phyloP scores from a whole-genome alignment of 2,888 invertebrate species.

The Troides aeacus region DNA sequence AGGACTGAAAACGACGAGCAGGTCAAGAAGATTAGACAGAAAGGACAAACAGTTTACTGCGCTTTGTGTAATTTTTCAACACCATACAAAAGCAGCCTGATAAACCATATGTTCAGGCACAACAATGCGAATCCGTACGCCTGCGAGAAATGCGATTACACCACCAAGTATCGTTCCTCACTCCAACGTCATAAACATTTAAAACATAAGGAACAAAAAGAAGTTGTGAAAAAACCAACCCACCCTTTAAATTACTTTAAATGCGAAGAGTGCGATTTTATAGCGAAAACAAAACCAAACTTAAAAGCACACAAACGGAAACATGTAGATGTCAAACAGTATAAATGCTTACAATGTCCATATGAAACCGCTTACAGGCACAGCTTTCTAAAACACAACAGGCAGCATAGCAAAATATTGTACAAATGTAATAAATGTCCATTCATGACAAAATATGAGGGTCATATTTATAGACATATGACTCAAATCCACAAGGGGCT shows the following conservation, averaged over 20 bases:
- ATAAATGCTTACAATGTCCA: slow-evolving; percentile 42
- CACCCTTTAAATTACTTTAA: slow-evolving; percentile 31
- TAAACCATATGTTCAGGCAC: slow-evolving; percentile 49
- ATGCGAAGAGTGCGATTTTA: slow-evolving; percentile 44
- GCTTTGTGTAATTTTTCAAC: slow-evolving; percentile 53
- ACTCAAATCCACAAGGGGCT: slow-evolving; percentile 59
- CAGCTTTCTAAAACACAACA: slow-evolving; percentile 39
- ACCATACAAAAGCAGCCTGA: slow-evolving; percentile 49
- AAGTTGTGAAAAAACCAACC: slow-evolving; percentile 25
- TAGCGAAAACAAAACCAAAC: slow-evolving; percentile 42
- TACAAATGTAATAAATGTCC: slow-evolving; percentile 59
- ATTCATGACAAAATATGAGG: slow-evolving; percentile 54
- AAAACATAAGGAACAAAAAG: slow-evolving; percentile 43
- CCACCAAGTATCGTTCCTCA: slow-evolving; percentile 51
- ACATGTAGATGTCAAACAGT: slow-evolving; percentile 43
- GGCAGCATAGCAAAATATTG: slow-evolving; percentile 37
- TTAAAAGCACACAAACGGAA: slow-evolving; percentile 48
- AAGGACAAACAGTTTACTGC: slow-evolving; percentile 39
- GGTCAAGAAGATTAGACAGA: slow-evolving; percentile 23
- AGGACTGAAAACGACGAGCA: slow-evolving; percentile 19
- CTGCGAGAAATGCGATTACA: slow-evolving; percentile 50
- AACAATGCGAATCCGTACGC: slow-evolving; percentile 42
- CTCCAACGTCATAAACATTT: slow-evolving; percentile 49
- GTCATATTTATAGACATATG: slow-evolving; percentile 57
- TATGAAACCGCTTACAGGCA: slow-evolving; percentile 42